Evolutionary conservation across 2,797 vertebrate genomes (phyloP).

Genomic region (Pangasius djambal): DNA sequence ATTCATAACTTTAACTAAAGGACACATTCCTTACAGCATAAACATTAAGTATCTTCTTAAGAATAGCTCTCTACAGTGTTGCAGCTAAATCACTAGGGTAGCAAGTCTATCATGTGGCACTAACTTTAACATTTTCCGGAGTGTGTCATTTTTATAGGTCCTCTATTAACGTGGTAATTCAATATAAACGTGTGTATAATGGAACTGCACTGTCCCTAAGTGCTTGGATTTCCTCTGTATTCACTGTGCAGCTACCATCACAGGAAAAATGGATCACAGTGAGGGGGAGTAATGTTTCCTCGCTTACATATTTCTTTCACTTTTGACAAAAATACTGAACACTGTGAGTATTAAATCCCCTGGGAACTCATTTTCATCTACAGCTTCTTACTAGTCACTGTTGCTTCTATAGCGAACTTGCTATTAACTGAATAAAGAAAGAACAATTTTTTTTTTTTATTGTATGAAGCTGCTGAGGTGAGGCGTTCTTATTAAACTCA

Average conservation of each 20-base stretch:
- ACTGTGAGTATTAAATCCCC: background rate
- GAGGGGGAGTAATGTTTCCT: background rate
- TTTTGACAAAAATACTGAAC: background rate
- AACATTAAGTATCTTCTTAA: background rate
- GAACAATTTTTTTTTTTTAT: background rate
- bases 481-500: background rate
- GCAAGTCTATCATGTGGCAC: background rate
- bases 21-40: conserved; percentile 1
- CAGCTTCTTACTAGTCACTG: background rate
- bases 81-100: background rate
- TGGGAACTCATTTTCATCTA: background rate
- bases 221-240: background rate
- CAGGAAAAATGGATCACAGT: background rate
- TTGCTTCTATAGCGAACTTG: background rate
- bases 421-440: background rate
- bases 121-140: background rate
- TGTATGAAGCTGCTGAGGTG: background rate
- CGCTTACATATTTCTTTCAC: background rate
- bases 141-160: background rate
- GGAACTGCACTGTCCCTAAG: background rate
- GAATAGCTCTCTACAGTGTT: background rate
- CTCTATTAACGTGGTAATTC: background rate
- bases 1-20: conserved; percentile 8
- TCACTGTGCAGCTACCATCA: background rate
- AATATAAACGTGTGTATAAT: background rate